phyloP scores from a whole-genome alignment of 2,113 vertebrate genomes.

The Brachypodius melanocephalos region DNA sequence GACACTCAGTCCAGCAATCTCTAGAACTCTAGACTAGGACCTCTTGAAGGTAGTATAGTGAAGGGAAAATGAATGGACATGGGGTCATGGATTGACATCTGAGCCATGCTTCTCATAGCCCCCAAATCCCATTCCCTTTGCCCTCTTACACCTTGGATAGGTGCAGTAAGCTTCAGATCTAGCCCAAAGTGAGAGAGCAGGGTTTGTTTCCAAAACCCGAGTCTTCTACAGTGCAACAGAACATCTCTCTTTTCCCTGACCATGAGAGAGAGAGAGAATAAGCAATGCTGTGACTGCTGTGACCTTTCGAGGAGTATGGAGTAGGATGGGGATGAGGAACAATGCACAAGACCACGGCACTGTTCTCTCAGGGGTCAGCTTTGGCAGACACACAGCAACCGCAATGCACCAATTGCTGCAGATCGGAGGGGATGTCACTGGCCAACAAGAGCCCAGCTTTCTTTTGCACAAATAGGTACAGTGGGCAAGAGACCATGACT shows the following conservation, averaged over 20 bases:
- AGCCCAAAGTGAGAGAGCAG: not conserved
- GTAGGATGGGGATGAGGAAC: not conserved
- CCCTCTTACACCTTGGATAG: not conserved
- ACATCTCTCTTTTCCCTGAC: not conserved
- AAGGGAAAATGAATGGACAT: not conserved
- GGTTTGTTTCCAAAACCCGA: not conserved
- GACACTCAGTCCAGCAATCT: not conserved
- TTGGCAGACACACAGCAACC: not conserved
- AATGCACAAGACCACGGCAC: not conserved
- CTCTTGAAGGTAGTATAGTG: not conserved
- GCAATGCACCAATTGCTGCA: rapidly evolving
- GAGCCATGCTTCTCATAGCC: not conserved
- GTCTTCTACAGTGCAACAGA: not conserved
- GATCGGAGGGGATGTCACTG: not conserved
- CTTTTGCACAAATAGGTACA: not conserved
- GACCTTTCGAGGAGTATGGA: not conserved
- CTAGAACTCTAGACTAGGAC: not conserved
- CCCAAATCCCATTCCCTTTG: not conserved
- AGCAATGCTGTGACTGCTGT: not conserved
- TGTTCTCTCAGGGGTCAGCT: not conserved
- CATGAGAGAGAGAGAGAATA: not conserved
- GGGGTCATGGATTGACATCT: not conserved
- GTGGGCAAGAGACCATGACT: not conserved
- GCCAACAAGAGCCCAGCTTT: not conserved
- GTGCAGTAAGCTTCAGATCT: not conserved